These are phyloP conservation scores for Heliothis virescens DNA, from an alignment of 1,140 invertebrate species.

Conservation along the genomic window DNA sequence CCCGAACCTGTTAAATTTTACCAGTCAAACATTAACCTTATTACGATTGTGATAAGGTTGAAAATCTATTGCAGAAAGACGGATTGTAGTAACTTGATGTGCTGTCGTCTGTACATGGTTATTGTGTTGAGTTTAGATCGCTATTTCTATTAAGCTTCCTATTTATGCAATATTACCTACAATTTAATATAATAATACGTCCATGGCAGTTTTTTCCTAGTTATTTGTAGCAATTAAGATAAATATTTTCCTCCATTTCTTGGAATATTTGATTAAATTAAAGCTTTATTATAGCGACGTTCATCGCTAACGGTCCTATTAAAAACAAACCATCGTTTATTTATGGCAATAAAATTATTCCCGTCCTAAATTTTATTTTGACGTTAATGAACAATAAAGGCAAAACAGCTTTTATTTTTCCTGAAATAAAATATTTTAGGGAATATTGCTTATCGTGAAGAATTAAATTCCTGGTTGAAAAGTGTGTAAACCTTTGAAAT, in stretches of 20 bases:
- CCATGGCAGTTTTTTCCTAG: neutral
- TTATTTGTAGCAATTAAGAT: neutral
- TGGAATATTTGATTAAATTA: neutral
- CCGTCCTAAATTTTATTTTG: conserved; percentile 20
- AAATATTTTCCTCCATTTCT: neutral
- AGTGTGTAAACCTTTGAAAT: no score
- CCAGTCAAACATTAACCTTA: no score
- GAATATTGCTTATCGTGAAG: neutral
- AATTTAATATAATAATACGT: no score
- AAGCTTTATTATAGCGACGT: neutral
- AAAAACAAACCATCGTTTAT: conserved; percentile 36
- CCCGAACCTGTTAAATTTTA: no score
- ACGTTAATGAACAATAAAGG: conserved; percentile 31
- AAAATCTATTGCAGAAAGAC: no score
- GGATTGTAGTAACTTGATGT: no score
- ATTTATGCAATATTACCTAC: no score
- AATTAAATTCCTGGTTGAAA: neutral
- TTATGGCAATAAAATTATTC: conserved; percentile 27
- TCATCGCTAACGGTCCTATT: conserved; percentile 21
- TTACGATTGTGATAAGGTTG: no score
- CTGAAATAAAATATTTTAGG: neutral
- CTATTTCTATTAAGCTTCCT: no score
- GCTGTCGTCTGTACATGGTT: no score
- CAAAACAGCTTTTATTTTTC: conserved; percentile 8
- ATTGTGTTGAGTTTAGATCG: no score